A percentile compares a stretch with the other conserved stretches of the same genome.
Conservation (phyloP, 1,140 invertebrate species). For the Metaphire vulgaris region DNA sequence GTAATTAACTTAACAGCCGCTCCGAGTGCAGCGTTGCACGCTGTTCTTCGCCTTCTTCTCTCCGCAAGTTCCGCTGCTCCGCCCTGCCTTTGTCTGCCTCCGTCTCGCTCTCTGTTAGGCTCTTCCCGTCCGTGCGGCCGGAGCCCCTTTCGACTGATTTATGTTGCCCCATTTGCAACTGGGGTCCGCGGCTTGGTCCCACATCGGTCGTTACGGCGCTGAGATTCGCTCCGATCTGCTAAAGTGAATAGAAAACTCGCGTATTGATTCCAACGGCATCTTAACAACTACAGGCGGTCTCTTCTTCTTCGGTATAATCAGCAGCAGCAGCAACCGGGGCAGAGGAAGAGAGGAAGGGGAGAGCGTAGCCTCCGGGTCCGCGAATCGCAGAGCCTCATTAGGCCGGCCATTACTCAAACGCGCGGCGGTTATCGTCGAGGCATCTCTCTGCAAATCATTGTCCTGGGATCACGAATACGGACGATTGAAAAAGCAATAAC, state of each 20-base stretch:
- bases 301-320: too few species aligned
- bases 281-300: neutral
- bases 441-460: neutral
- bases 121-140: too few species aligned
- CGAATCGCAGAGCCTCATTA: neutral
- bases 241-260: neutral
- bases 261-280: neutral
- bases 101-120: too few species aligned
- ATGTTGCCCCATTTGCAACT: neutral
- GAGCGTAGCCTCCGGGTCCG: too few species aligned
- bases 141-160: neutral
- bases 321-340: neutral
- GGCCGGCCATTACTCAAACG: neutral
- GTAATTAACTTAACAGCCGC: too few species aligned
- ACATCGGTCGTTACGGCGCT: neutral
- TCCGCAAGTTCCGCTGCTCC: too few species aligned
- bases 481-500: conserved; percentile 3
- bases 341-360: too few species aligned
- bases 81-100: too few species aligned
- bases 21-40: too few species aligned
- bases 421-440: neutral
- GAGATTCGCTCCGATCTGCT: neutral
- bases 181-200: neutral
- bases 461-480: neutral
- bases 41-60: too few species aligned